Evolutionary conservation across 2,797 vertebrate genomes (phyloP).

Genomic region (Sorex maritimensis): DNA sequence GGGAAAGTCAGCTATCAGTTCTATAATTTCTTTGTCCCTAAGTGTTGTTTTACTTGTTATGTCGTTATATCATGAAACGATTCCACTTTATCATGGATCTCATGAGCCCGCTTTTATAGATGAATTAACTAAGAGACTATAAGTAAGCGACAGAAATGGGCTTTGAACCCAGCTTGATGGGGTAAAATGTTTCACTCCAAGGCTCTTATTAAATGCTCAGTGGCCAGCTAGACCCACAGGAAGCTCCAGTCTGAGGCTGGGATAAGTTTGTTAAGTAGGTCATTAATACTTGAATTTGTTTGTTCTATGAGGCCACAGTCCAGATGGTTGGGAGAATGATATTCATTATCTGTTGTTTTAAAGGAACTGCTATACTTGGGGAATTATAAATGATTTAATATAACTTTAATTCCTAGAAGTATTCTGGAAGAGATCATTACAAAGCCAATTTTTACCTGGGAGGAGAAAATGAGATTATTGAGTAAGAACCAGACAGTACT

Average conservation of each 20-base stretch:
- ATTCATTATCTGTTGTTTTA: slow-evolving; percentile 76
- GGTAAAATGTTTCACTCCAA: not conserved
- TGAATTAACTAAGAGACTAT: not conserved
- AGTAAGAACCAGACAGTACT: slow-evolving; percentile 48
- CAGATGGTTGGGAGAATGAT: slow-evolving; percentile 77
- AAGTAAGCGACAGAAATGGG: not conserved
- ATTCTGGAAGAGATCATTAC: slow-evolving; percentile 81
- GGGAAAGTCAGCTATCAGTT: too few relatives aligned
- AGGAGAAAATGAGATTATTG: slow-evolving; percentile 74
- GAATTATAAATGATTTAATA: slow-evolving; percentile 83
- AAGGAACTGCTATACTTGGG: slow-evolving; percentile 70
- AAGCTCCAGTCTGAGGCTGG: not conserved
- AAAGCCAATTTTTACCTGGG: slow-evolving; percentile 80
- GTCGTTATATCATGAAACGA: not conserved
- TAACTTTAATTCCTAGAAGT: slow-evolving; percentile 79
- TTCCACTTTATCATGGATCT: not conserved
- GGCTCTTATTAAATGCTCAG: slow-evolving; percentile 1
- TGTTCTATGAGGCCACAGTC: slow-evolving; percentile 62
- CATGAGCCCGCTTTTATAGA: not conserved
- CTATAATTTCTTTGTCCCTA: too few relatives aligned
- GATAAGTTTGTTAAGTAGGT: slow-evolving; percentile 64
- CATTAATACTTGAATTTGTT: slow-evolving; percentile 40
- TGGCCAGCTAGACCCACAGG: slow-evolving; percentile 10
- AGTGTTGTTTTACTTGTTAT: not conserved
- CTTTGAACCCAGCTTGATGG: slow-evolving; percentile 16